Conservation (phyloP, 1,140 invertebrate genomes). For the Sycobia sp. region DNA sequence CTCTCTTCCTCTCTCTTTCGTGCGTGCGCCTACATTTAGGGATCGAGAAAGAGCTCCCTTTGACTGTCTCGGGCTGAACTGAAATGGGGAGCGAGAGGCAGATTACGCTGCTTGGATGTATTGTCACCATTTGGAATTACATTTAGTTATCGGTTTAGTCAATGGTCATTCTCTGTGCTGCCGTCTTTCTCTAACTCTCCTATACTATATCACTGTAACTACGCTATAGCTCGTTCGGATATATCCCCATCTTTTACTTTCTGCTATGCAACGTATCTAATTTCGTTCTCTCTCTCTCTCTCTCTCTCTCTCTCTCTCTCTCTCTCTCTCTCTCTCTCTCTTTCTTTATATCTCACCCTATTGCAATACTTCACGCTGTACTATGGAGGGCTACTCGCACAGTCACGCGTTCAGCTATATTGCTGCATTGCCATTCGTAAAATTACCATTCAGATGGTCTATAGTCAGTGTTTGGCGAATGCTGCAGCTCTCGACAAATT, state of each 20-base stretch:
- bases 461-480: not conserved
- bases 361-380: not conserved
- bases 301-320: not conserved
- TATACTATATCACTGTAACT: no score
- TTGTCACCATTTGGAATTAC: slow-evolving; percentile 34
- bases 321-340: not conserved
- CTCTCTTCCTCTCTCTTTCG: not conserved
- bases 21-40: not conserved
- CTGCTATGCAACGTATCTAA: no score
- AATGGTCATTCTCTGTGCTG: not conserved
- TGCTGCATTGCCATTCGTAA: not conserved
- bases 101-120: slow-evolving; percentile 34
- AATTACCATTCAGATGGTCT: slow-evolving; percentile 7
- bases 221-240: no score
- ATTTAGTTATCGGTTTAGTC: slow-evolving; percentile 32
- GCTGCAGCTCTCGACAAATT: slow-evolving; percentile 3
- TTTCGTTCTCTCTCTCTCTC: no score
- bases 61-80: slow-evolving; percentile 5
- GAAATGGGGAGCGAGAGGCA: not conserved
- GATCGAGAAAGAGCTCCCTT: not conserved
- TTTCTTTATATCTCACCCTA: no score
- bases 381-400: not conserved
- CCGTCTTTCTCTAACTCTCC: not conserved
- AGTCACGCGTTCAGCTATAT: not conserved
- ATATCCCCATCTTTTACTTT: no score